A percentile compares a stretch with the other conserved stretches of the same genome.
phyloP scores from a whole-genome alignment of 2,113 vertebrate genomes.

The Sakesphorus luctuosus region DNA sequence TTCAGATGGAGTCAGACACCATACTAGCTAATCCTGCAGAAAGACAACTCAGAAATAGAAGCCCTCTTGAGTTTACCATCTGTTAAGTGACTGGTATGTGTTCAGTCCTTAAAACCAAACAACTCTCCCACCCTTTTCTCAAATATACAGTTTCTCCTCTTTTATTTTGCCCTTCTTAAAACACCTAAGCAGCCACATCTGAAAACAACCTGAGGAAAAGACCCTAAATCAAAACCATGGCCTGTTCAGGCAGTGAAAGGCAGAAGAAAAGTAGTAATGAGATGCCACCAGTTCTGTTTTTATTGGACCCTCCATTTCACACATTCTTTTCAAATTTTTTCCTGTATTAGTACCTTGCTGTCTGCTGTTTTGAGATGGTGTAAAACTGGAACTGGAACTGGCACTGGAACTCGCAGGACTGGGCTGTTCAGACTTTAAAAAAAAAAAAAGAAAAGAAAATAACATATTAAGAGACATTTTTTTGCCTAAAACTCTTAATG shows the following conservation, averaged over 20 bases:
- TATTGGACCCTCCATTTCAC: conserved; percentile 30
- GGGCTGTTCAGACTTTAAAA: conserved; percentile 88
- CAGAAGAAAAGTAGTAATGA: conserved; percentile 27
- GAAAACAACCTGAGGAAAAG: background rate
- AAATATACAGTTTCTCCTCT: background rate
- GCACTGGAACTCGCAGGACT: conserved; percentile 94
- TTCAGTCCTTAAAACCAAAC: background rate
- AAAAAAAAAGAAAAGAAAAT: conserved; percentile 23
- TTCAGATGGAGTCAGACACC: background rate
- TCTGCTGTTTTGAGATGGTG: conserved; percentile 85
- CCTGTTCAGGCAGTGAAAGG: conserved; percentile 26
- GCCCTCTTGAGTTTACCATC: background rate
- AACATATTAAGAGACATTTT: background rate
- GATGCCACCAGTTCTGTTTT: conserved; percentile 19
- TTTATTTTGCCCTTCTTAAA: background rate
- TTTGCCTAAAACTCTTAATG: background rate
- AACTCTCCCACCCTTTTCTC: background rate
- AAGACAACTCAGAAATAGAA: background rate
- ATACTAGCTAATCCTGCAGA: background rate
- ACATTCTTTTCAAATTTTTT: background rate
- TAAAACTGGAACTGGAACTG: conserved; percentile 89
- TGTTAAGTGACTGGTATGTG: background rate
- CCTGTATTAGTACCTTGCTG: conserved; percentile 87
- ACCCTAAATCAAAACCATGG: conserved; percentile 34
- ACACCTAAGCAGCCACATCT: background rate